Percentiles rank a stretch among this genome's conserved stretches.
phyloP scores from a whole-genome alignment of 2,113 vertebrate species.

The Lipotes vexillifer region DNA sequence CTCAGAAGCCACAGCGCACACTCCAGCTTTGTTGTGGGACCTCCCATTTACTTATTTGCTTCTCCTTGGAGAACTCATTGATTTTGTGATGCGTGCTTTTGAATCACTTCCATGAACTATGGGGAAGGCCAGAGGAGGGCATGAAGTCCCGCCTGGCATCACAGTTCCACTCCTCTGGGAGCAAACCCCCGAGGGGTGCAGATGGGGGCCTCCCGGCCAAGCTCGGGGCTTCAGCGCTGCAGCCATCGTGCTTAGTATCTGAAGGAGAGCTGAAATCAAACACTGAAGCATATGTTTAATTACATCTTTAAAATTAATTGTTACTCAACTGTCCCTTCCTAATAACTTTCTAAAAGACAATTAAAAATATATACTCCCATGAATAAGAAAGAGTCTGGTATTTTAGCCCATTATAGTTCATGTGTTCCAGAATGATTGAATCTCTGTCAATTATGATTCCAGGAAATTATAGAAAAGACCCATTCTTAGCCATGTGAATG shows the following conservation, averaged over 20 bases:
- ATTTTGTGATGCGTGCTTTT: neutral
- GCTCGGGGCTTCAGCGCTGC: too few relatives aligned
- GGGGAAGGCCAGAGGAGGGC: neutral
- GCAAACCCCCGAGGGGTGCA: neutral
- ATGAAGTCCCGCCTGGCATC: accelerated
- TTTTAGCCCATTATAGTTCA: neutral
- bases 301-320: slow-evolving; percentile 33
- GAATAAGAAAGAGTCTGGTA: neutral
- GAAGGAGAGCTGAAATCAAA: neutral
- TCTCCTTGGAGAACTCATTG: neutral
- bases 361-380: slow-evolving; percentile 37
- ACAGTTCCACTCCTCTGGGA: accelerated
- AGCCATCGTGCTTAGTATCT: accelerated
- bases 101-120: neutral
- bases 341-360: slow-evolving; percentile 45
- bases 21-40: accelerated
- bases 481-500: neutral
- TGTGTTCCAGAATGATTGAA: neutral
- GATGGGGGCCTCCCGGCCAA: accelerated
- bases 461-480: neutral
- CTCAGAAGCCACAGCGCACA: accelerated
- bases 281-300: neutral
- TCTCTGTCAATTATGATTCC: neutral
- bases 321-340: slow-evolving; percentile 31
- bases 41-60: accelerated